Evolutionary conservation across 1,140 invertebrate genomes (phyloP).

Genomic region (Physella acuta): DNA sequence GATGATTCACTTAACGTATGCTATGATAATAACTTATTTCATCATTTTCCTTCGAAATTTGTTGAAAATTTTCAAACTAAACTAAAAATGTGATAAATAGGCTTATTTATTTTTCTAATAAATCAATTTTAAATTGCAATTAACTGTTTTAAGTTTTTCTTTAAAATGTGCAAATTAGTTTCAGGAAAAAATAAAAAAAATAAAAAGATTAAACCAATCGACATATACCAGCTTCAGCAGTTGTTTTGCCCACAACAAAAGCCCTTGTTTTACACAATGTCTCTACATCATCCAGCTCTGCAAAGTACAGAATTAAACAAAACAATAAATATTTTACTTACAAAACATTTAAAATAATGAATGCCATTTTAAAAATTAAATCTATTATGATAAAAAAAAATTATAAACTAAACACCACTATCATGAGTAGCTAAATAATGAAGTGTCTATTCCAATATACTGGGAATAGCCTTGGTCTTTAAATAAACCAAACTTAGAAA

Average conservation of each 20-base stretch:
- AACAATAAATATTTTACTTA: neutral
- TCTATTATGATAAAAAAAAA: no score
- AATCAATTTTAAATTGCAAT: neutral
- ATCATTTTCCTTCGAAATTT: no score
- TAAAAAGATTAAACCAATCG: neutral
- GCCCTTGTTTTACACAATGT: neutral
- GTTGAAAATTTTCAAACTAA: no score
- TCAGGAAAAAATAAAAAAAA: neutral
- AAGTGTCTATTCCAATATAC: neutral
- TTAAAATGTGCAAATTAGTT: neutral
- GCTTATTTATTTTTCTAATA: neutral
- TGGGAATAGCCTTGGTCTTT: no score
- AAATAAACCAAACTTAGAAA: no score
- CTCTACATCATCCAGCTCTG: constrained; percentile 2
- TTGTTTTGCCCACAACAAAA: constrained; percentile 11
- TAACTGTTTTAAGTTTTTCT: neutral
- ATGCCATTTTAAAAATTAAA: no score
- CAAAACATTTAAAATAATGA: neutral
- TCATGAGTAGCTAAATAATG: neutral
- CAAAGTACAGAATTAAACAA: neutral
- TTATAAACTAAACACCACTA: neutral
- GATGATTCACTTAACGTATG: no score
- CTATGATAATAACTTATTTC: no score
- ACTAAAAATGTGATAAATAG: neutral
- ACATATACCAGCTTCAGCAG: constrained; percentile 12